A percentile compares a stretch with the other conserved stretches of the same genome.
Conservation (phyloP, 1,140 invertebrate genomes). For the Diprion similis region DNA sequence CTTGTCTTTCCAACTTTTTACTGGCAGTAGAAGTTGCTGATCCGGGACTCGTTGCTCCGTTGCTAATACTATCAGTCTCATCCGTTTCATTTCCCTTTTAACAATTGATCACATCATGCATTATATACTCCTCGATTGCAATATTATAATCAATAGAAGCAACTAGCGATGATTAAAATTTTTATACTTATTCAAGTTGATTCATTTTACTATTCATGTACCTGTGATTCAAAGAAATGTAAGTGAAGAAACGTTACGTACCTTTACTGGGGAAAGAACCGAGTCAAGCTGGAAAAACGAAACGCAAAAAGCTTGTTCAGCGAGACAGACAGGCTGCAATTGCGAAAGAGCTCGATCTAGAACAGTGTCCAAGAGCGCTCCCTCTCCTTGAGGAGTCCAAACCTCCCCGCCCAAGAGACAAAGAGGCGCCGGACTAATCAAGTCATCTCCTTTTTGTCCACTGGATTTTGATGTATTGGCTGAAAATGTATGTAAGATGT, state of each 20-base stretch:
- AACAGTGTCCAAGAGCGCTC: constrained; percentile 67
- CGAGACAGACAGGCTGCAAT: constrained; percentile 89
- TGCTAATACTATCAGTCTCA: constrained; percentile 45
- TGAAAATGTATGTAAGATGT: constrained; percentile 19
- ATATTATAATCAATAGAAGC: not conserved
- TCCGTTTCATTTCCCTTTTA: constrained; percentile 44
- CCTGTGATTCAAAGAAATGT: not conserved
- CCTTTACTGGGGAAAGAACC: constrained; percentile 57
- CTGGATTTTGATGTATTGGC: constrained; percentile 47
- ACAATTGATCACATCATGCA: too few species aligned
- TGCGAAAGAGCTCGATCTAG: constrained; percentile 85
- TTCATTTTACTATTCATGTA: too few species aligned
- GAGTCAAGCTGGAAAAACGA: constrained; percentile 90
- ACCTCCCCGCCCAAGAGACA: constrained; percentile 52
- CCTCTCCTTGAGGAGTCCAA: constrained; percentile 54
- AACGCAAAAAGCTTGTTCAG: constrained; percentile 95
- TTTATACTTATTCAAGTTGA: too few species aligned
- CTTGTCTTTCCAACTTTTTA: constrained; percentile 72
- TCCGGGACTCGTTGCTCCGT: constrained; percentile 47
- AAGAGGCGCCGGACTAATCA: constrained; percentile 52
- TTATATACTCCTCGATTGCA: too few species aligned
- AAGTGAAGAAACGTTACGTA: constrained; percentile 28
- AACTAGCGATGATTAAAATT: too few species aligned
- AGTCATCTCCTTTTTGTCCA: constrained; percentile 49
- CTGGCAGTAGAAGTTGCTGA: constrained; percentile 58